A percentile compares a stretch with the other conserved stretches of the same genome.
These are phyloP conservation scores for Rhinolophus sinicus DNA, from an alignment of 2,113 vertebrate genomes.

Conservation along the genomic window DNA sequence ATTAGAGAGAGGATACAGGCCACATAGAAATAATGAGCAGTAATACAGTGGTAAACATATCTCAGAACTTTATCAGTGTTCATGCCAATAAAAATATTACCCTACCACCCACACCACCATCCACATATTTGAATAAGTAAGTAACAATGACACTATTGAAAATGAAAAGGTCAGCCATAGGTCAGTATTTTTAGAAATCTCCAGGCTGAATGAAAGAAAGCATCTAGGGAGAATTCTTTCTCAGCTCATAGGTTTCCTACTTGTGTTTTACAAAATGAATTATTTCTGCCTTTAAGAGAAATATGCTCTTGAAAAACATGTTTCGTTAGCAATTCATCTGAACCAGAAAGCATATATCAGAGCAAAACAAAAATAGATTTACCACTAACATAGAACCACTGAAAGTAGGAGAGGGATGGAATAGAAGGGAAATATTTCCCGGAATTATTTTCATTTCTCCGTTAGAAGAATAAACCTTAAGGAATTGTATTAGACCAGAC, in stretches of 20 bases:
- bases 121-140: constrained; percentile 31
- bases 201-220: constrained; percentile 4
- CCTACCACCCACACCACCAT: neutral
- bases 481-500: neutral
- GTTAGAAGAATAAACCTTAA: neutral
- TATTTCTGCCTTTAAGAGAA: constrained; percentile 45
- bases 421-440: neutral
- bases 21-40: constrained; percentile 19
- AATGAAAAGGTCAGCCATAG: constrained; percentile 35
- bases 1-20: neutral
- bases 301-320: neutral
- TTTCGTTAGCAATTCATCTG: neutral
- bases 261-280: neutral
- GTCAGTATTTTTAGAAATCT: constrained; percentile 42
- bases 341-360: neutral
- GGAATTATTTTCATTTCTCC: constrained; percentile 4
- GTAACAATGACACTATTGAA: constrained; percentile 44
- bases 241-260: neutral
- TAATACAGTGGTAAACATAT: neutral
- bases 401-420: neutral
- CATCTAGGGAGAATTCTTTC: neutral
- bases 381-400: neutral
- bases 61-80: constrained; percentile 5
- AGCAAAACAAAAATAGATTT: constrained; percentile 3
- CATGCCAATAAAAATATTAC: constrained; percentile 34